Evolutionary conservation across 1,140 invertebrate genomes (phyloP).

Genomic region (Drosophila equinoxialis): DNA sequence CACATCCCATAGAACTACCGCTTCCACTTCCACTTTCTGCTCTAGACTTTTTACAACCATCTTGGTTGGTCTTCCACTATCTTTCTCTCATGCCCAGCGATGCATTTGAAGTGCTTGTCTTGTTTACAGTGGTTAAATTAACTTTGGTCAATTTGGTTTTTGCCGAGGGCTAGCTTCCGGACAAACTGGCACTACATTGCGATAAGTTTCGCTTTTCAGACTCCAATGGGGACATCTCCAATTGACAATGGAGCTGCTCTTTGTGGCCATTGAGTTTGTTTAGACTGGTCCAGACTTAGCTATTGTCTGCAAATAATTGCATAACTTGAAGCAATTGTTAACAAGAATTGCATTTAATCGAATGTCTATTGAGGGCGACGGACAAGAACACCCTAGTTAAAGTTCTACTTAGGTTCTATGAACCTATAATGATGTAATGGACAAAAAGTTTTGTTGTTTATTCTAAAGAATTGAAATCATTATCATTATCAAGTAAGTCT

Average conservation of each 20-base stretch:
- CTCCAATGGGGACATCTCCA: background rate
- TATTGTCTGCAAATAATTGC: conserved; percentile 19
- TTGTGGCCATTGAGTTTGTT: conserved; percentile 7
- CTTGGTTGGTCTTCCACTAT: conserved; percentile 18
- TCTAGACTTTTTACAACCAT: background rate
- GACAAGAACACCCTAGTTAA: background rate
- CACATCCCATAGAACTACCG: background rate
- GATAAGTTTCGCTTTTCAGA: conserved; percentile 12
- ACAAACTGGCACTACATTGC: conserved; percentile 43
- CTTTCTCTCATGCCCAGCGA: conserved; percentile 28
- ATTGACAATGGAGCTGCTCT: conserved; percentile 5
- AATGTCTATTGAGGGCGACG: background rate
- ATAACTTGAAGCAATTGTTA: conserved; percentile 14
- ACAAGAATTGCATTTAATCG: background rate
- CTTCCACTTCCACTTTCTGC: background rate
- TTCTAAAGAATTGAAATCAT: too few species aligned
- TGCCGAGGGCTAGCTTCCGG: conserved; percentile 46
- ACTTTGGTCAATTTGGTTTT: conserved; percentile 79
- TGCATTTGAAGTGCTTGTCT: conserved; percentile 43
- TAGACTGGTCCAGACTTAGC: conserved; percentile 10
- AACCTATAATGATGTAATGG: too few species aligned
- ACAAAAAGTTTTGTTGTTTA: too few species aligned
- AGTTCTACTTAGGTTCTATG: background rate
- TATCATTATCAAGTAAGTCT: too few species aligned
- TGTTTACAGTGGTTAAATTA: conserved; percentile 80